A percentile compares a stretch with the other conserved stretches of the same genome.
phyloP scores from a whole-genome alignment of 2,797 vertebrate genomes.

The Tiaroga cobitis region DNA sequence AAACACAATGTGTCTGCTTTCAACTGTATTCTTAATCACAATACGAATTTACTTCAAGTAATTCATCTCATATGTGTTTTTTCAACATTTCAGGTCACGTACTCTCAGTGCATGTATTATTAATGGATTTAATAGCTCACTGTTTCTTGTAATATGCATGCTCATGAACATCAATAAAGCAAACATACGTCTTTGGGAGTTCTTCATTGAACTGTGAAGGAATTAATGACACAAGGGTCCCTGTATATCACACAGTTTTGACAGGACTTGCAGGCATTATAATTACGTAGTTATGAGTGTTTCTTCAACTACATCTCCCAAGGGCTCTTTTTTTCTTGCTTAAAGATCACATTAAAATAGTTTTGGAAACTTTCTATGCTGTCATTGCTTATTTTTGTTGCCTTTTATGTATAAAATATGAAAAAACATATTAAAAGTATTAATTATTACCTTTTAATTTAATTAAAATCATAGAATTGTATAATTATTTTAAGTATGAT shows the following conservation, averaged over 20 bases:
- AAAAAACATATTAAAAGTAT: neutral
- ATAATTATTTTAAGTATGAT: neutral
- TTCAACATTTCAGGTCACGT: constrained; percentile 13
- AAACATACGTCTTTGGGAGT: neutral
- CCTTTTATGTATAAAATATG: neutral
- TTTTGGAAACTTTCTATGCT: neutral
- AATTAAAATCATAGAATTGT: neutral
- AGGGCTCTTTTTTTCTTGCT: too few species aligned
- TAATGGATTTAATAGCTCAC: constrained; percentile 11
- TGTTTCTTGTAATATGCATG: constrained; percentile 13
- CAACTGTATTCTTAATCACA: constrained; percentile 14
- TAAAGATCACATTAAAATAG: neutral
- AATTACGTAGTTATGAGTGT: neutral
- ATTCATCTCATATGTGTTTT: neutral
- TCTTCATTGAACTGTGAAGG: constrained; percentile 17
- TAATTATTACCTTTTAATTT: neutral
- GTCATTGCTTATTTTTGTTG: neutral
- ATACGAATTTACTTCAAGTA: constrained; percentile 2
- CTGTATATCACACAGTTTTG: neutral
- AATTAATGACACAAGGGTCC: constrained; percentile 1
- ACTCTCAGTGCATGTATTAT: constrained; percentile 18
- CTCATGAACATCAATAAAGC: constrained; percentile 34
- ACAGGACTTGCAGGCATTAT: neutral
- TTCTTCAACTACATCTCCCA: neutral
- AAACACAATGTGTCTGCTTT: constrained; percentile 3